These are phyloP conservation scores for Orchesella flavescens DNA, from an alignment of 2,888 invertebrate genomes.

Conservation along the genomic window DNA sequence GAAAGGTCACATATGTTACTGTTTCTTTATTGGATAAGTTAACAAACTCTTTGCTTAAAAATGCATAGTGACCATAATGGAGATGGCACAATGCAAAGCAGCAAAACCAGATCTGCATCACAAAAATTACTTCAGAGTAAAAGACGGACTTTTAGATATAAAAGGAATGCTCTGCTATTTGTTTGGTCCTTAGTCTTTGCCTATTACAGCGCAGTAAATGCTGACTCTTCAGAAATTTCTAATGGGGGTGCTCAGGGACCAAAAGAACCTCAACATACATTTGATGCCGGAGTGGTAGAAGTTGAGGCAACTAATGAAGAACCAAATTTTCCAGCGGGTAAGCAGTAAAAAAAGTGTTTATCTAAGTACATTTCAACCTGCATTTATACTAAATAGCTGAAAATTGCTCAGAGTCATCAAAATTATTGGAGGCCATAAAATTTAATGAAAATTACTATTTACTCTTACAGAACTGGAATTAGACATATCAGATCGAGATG, in stretches of 20 bases:
- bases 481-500: constrained; percentile 21
- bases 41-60: constrained; percentile 9
- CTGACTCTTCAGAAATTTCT: constrained; percentile 47
- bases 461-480: neutral
- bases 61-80: constrained; percentile 32
- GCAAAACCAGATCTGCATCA: constrained; percentile 43
- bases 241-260: neutral
- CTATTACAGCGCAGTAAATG: constrained; percentile 67
- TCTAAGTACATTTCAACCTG: neutral
- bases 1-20: constrained; percentile 30
- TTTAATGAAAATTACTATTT: constrained; percentile 5
- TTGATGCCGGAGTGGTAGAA: neutral
- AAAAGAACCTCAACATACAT: too few species aligned
- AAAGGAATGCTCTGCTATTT: constrained; percentile 66
- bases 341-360: neutral
- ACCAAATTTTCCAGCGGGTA: neutral
- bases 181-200: constrained; percentile 68
- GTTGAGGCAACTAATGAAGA: constrained; percentile 4
- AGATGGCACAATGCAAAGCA: neutral
- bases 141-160: constrained; percentile 45
- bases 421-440: neutral
- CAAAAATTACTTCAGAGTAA: neutral
- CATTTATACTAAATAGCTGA: neutral
- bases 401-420: neutral
- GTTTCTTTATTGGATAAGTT: constrained; percentile 11